Evolutionary conservation across 1,140 invertebrate genomes (phyloP).

Genomic region (Pogonomyrmex barbatus): DNA sequence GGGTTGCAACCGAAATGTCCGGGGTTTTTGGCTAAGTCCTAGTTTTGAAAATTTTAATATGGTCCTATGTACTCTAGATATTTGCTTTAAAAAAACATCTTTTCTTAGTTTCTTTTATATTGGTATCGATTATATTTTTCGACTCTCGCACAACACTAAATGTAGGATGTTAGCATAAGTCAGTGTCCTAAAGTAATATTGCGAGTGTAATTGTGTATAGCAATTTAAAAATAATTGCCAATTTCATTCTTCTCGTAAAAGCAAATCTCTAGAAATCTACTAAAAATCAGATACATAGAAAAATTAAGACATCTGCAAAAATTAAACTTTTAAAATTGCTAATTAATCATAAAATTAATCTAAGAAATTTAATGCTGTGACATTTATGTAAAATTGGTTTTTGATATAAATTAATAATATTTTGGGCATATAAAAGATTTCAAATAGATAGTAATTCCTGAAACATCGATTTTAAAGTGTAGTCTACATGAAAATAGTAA

Average conservation of each 20-base stretch:
- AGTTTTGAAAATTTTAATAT: too few relatives aligned
- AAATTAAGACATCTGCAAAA: not conserved
- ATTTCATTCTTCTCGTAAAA: slow-evolving; percentile 6
- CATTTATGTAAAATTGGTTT: slow-evolving; percentile 3
- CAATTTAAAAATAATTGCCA: not conserved
- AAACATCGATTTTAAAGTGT: not conserved
- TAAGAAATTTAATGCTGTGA: not conserved
- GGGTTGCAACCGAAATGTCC: too few relatives aligned
- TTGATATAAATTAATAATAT: not conserved
- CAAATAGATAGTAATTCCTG: not conserved
- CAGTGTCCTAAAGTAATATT: slow-evolving; percentile 43
- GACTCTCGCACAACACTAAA: slow-evolving; percentile 25
- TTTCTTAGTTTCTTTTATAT: slow-evolving; percentile 24
- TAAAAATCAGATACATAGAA: not conserved
- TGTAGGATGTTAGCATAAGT: slow-evolving; percentile 9
- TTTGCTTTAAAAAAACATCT: slow-evolving; percentile 40
- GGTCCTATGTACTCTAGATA: not conserved
- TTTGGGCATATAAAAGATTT: not conserved
- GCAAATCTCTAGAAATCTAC: not conserved
- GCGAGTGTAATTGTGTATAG: not conserved
- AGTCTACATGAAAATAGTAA: slow-evolving; percentile 12
- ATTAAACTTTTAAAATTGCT: not conserved
- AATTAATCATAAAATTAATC: not conserved
- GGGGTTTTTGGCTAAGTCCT: too few relatives aligned
- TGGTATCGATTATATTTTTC: not conserved